These are phyloP conservation scores for Stegastes partitus DNA, from an alignment of 2,113 vertebrate genomes.

Conservation along the genomic window DNA sequence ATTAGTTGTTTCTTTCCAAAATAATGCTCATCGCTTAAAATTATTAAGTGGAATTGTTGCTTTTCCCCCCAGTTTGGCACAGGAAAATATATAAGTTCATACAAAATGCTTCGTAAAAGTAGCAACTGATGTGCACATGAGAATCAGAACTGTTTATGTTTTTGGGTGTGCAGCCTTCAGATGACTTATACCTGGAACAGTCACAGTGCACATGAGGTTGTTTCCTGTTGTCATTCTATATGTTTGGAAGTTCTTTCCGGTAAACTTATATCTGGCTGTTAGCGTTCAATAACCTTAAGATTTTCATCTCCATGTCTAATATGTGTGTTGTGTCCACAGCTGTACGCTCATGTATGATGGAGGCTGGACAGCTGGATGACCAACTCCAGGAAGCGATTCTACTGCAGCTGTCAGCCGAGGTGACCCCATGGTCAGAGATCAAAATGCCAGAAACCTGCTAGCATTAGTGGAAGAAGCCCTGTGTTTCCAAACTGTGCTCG, in stretches of 20 bases:
- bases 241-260: not conserved
- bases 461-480: conserved; percentile 19
- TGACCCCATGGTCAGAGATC: conserved; percentile 39
- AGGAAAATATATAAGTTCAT: too few relatives aligned
- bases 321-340: conserved; percentile 21
- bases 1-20: too few relatives aligned
- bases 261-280: not conserved
- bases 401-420: conserved; percentile 65
- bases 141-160: too few relatives aligned
- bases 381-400: conserved; percentile 36
- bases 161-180: not conserved
- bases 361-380: conserved; percentile 46
- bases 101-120: too few relatives aligned
- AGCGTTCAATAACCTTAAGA: not conserved
- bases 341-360: conserved; percentile 31
- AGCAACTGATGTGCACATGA: too few relatives aligned
- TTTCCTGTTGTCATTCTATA: too few relatives aligned
- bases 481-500: not conserved
- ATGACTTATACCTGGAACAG: not conserved
- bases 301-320: conserved; percentile 26
- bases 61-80: too few relatives aligned
- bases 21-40: too few relatives aligned
- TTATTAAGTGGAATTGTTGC: too few relatives aligned
- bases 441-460: conserved; percentile 33
- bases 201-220: too few relatives aligned